Evolutionary conservation across 2,888 invertebrate species (phyloP), one percentile per base, ranked within the genome.

Genomic region (Hydrotaea diabolus): DNA sequence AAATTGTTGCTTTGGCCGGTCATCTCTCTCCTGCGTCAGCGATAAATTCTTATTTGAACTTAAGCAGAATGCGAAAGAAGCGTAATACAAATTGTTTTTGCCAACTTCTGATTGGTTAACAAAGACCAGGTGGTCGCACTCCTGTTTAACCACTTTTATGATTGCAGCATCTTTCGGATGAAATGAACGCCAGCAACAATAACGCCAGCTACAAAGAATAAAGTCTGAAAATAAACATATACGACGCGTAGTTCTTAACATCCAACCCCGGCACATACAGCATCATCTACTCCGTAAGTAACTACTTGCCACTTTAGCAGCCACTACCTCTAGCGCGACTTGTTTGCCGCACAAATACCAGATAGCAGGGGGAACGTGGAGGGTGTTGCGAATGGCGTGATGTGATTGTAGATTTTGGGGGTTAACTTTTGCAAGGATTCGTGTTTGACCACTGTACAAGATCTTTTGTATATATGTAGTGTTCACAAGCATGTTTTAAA

Each of bases 111-210:
- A 85, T 85, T 85, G 85, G 85, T 75, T 83, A 57, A 59, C 64
- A 80, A 72, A 83, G 85, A 78, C 85, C 85, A 85, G 85, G 85
- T 85, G 85, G 85, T 85, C 85, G 80, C 66, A 83, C 85, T 82
- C 85, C 83, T 85, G 85, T 85, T 83, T 83, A 83, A 83, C 85
- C 80, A 75, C 85, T 85, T 85, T 85, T 85, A 80, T 85, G 85
- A 85, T 69, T 82, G 57, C 78, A 77, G 21, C 83, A 83, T 80
- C 80, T 81, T 81, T 80, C 55, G 62, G 62, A 85, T 64, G 59
- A 69, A 82, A 69, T 46, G 69, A 23, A 43, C 23, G 62, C 74
- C 19, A 66, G 69, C 39, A 43, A 78, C 59, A 80, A 73, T 75
- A 83, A 59, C 59, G 49, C 49, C 26, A 75, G 69, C 46, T 3